Percentiles rank a stretch among this genome's conserved stretches.
phyloP scores from a whole-genome alignment of 2,888 invertebrate species.

The Eilema griseolum region DNA sequence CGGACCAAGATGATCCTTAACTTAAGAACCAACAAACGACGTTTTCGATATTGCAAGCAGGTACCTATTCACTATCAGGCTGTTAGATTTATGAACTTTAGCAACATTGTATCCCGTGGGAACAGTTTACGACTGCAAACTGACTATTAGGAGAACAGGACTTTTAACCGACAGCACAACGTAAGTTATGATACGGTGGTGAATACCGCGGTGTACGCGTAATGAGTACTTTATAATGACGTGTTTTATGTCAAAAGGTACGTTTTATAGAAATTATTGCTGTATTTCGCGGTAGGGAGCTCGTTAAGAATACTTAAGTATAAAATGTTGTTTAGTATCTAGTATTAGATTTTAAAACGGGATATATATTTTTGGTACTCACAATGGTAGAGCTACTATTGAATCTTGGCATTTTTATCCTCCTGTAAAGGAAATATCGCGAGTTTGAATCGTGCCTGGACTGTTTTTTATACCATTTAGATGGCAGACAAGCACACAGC shows the following conservation, averaged over 20 bases:
- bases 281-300: constrained; percentile 14
- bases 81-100: neutral
- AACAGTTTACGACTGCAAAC: constrained; percentile 1
- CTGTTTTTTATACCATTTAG: too few species aligned
- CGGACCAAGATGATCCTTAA: too few species aligned
- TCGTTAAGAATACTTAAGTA: neutral
- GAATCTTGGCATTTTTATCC: too few species aligned
- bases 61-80: too few species aligned
- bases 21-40: too few species aligned
- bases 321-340: neutral
- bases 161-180: constrained; percentile 45
- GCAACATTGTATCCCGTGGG: constrained; percentile 15
- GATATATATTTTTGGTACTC: too few species aligned
- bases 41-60: too few species aligned
- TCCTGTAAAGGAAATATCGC: too few species aligned
- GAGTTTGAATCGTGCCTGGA: too few species aligned
- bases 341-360: too few species aligned
- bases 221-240: constrained; percentile 42
- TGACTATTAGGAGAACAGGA: constrained; percentile 7
- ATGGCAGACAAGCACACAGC: too few species aligned
- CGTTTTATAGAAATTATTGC: constrained; percentile 19
- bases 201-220: constrained; percentile 31
- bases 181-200: constrained; percentile 43
- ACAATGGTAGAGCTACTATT: too few species aligned
- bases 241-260: constrained; percentile 11